phyloP scores from a whole-genome alignment of 2,797 vertebrate species.

The Coregonus suidteri region DNA sequence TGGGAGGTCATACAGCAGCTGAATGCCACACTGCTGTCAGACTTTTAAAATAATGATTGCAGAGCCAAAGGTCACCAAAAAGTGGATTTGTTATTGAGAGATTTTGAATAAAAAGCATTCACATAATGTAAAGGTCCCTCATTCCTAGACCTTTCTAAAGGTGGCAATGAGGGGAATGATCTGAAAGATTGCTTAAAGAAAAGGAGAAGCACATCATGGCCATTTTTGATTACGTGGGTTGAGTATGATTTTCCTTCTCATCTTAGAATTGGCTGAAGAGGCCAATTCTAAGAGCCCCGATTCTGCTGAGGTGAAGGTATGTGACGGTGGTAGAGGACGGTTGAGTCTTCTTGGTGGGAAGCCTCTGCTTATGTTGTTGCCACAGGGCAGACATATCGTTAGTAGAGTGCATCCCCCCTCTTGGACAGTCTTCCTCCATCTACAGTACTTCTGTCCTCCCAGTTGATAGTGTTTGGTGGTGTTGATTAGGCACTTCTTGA shows the following conservation, averaged over 20 bases:
- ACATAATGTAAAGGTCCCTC: conserved; percentile 31
- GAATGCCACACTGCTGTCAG: conserved; percentile 53
- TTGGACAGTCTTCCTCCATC: neutral
- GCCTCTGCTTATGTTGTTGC: neutral
- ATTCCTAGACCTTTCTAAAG: conserved; percentile 36
- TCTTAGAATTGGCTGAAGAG: neutral
- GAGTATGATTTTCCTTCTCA: neutral
- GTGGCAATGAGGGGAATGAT: conserved; percentile 25
- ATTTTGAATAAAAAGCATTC: conserved; percentile 33
- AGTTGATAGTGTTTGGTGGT: conserved; percentile 1
- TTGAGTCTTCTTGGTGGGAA: neutral
- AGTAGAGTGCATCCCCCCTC: neutral
- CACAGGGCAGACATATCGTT: neutral
- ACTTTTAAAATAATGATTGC: conserved; percentile 58
- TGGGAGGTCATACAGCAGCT: conserved; percentile 54
- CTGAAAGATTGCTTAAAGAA: conserved; percentile 13
- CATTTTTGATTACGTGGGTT: neutral
- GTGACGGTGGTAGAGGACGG: neutral
- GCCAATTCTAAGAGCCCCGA: neutral
- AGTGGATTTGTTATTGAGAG: conserved; percentile 53
- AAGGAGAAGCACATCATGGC: neutral
- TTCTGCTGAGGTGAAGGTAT: neutral
- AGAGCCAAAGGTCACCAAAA: conserved; percentile 58
- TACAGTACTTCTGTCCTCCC: neutral
- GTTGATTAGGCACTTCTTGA: neutral